Conservation (phyloP, 2,113 vertebrate species). For the Mus pahari region DNA sequence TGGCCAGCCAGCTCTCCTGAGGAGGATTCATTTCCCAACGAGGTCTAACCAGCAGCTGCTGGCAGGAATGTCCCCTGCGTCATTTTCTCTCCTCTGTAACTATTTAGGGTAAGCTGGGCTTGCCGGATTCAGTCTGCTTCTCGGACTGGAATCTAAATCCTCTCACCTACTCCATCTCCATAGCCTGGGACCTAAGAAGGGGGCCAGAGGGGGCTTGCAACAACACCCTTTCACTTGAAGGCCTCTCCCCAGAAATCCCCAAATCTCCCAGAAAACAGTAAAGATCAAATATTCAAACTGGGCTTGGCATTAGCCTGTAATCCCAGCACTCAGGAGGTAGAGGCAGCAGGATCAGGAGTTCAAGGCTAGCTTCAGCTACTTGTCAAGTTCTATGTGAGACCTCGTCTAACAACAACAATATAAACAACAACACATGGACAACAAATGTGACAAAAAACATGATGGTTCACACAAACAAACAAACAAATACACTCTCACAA, state of each 20-base stretch:
- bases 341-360: not conserved
- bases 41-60: constrained; percentile 73
- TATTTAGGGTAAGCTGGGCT: constrained; percentile 74
- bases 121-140: constrained; percentile 64
- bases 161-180: not conserved
- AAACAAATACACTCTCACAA: not conserved
- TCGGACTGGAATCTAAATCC: constrained; percentile 44
- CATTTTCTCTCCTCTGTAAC: constrained; percentile 50
- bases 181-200: not conserved
- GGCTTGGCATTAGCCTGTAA: not conserved
- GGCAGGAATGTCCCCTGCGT: constrained; percentile 71
- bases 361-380: not conserved
- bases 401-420: not conserved
- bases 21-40: constrained; percentile 57
- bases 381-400: not conserved
- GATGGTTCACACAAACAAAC: not conserved
- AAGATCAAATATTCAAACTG: not conserved
- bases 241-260: not conserved
- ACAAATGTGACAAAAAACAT: not conserved
- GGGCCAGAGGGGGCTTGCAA: not conserved
- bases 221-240: not conserved
- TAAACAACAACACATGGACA: not conserved
- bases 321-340: not conserved
- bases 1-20: constrained; percentile 51
- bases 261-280: not conserved